Base-by-base conservation (phyloP, 2,888 invertebrate species). In the Glaucopsyche alexis region DNA sequence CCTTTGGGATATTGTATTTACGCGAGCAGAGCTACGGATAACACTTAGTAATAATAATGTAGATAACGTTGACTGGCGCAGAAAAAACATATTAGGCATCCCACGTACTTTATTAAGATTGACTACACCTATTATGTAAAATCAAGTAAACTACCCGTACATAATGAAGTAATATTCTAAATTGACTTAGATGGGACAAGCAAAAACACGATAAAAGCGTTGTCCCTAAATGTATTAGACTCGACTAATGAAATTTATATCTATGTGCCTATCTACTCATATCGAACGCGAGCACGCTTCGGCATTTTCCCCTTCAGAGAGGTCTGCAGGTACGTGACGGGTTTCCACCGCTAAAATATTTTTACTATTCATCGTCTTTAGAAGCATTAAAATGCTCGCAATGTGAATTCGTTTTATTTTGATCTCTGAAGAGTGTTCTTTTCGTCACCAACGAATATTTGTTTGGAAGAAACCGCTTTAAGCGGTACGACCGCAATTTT, bases 291-390 rank as follows among this genome's bases (percentile, higher is more conserved):
- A 80, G 85, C 84, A 85, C 90, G 87, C 86, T 86, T 84, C 79
- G 91, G 89, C 85, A 90, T 90, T 87, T 85, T 84, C 83, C 82
- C 86, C 88, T 85, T 84, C 80, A 76, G 81, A 84, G 84, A 83
- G 80, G 77, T 74, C 76, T 78, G 42, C 67, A 67, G 78, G 81
- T 85, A 89, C 90, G 90, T 90, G 90, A 89, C 87, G 85, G 84
- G 86, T 84, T 85, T 84, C 82, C 83, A 80, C 83, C 81, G 79
- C 84, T 86, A 82, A 90, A 89, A 90, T 91, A 90, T 91, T 88
- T 87, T 84, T 87, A 87, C 87, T 88, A 90, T 91, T 90, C 87
- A 88, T 89, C 85, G 87, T 81, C 80, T 76, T 80, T 79, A 82
- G 83, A 77, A 82, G 84, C 87, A 89, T 90, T 90, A 89, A 88